Evolutionary conservation across 2,888 invertebrate species (phyloP), one percentile per base, ranked within the genome.

Genomic region (Eristalis intricaria): DNA sequence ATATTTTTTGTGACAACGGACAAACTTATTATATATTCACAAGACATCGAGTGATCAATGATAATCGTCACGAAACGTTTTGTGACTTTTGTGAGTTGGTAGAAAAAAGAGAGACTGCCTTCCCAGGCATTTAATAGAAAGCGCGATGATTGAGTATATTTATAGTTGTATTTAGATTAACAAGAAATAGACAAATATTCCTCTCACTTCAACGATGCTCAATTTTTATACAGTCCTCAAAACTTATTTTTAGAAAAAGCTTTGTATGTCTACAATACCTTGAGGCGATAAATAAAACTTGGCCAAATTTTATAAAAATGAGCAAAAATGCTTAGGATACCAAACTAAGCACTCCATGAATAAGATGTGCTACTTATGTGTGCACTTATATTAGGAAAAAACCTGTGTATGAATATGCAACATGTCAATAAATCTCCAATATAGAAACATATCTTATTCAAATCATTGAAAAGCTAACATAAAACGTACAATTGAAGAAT

Each of bases 211-310:
- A 85, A 68, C 77, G 19, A 70, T 82, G n/a, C 23, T 64, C 29
- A 3, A 66, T 71, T 58, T 58, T 74, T 74, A 32, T 65, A 66
- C 78, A 83, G 61, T 74, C 78, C 82, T 61, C 65, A 75, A 74
- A 78, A 75, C 26, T 11, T 86, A 86, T 86, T 86, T 86, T 74
- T 86, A 83, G 63, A 23, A 75, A 79, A 86, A 83, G 78, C 83
- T 83, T 83, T 38, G 22, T 61, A 63, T 15, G 32, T 22, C 15
- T 38, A 56, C 64, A 29, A 68, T 35, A 68, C 66, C 66, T 80
- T 76, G 68, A 40, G 61, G 63, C 3, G 64, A 63, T 83, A 78
- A 68, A 66, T 61, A 60, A 64, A 40, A 64, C 22, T 64, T 61
- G 29, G 32, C 50, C 15, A 32, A 19, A 19, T 19, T 58, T 40